Percentiles rank a stretch among this genome's conserved stretches.
phyloP scores from a whole-genome alignment of 2,113 vertebrate genomes.

The Myotis lucifugus region DNA sequence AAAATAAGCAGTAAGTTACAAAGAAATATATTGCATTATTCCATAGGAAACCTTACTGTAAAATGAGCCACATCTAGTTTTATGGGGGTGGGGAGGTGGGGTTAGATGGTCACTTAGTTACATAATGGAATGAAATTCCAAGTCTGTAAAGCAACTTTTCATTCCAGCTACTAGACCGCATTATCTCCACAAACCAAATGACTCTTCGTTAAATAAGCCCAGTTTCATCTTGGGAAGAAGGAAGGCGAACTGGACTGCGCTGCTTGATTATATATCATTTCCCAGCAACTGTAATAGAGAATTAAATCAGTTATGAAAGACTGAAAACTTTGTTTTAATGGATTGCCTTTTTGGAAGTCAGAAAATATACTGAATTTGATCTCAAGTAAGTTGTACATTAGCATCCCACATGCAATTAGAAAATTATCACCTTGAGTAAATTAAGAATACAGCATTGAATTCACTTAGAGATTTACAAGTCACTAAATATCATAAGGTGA shows the following conservation, averaged over 20 bases:
- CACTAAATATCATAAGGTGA: slow-evolving; percentile 50
- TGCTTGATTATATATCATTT: neutral
- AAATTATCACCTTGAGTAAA: slow-evolving; percentile 68
- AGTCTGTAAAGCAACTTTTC: neutral
- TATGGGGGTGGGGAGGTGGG: neutral
- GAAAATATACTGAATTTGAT: slow-evolving; percentile 58
- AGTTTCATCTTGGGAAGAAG: neutral
- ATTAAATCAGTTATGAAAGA: slow-evolving; percentile 25
- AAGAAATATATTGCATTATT: slow-evolving; percentile 13
- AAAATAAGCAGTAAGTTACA: neutral
- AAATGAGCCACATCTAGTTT: neutral
- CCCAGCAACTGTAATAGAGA: neutral
- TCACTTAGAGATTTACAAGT: slow-evolving; percentile 63
- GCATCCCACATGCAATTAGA: slow-evolving; percentile 53
- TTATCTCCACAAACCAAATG: slow-evolving; percentile 12
- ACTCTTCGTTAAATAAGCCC: neutral
- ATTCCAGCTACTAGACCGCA: neutral
- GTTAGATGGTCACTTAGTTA: neutral
- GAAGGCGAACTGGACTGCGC: fast-evolving
- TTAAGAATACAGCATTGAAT: slow-evolving; percentile 61
- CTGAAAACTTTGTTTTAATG: slow-evolving; percentile 19
- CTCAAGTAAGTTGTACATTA: slow-evolving; percentile 49
- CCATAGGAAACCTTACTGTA: neutral
- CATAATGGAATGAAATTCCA: neutral
- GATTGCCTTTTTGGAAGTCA: slow-evolving; percentile 45